Evolutionary conservation across 2,888 invertebrate species (phyloP), one percentile per base, ranked within the genome.

Genomic region (Lysandra bellargus): DNA sequence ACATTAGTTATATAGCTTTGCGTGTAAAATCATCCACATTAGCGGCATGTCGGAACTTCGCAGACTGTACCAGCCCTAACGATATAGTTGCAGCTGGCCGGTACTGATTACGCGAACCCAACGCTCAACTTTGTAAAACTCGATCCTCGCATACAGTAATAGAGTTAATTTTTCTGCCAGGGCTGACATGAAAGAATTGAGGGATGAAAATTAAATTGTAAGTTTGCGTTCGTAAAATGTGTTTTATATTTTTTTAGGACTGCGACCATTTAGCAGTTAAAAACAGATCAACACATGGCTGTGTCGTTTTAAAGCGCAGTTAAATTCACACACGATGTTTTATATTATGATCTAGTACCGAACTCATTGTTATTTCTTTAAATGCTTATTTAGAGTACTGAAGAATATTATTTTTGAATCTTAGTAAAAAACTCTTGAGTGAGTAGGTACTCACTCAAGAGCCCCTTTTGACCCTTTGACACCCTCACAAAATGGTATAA

Each of bases 61-160:
- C 69, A 37, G 69, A 69, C 12, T 17, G 69, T 57, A 37, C 33
- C 49, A 57, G 57, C 30, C 49, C 76, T 76, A 76, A 76, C 76
- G 49, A 76, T 57, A 53, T 76, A 76, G 76, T 76, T 76, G 57
- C 49, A 76, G 76, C 53, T 74, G 74, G 74, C 74, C 74, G 74
- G 44, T 74, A 74, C 74, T 74, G 74, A 74, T 74, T 74, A 74
- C 74, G 4, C 74, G 74, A 44, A n/a, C 23, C 74, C 74, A n/a
- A 44, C 44, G 74, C 44, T 23, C n/a, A 44, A 74, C 76, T 57
- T 76, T 33, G 30, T 76, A 76, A 53, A 53, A 53, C 30, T 53
- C 33, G 57, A 53, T 49, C 49, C 49, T 76, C 12, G 3, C 17
- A 14, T 33, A 4, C 33, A 6, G 14, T 30, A 57, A 76, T 76